These are phyloP conservation scores for Siniperca knerii DNA, from an alignment of 2,113 vertebrate genomes.

Conservation along the genomic window DNA sequence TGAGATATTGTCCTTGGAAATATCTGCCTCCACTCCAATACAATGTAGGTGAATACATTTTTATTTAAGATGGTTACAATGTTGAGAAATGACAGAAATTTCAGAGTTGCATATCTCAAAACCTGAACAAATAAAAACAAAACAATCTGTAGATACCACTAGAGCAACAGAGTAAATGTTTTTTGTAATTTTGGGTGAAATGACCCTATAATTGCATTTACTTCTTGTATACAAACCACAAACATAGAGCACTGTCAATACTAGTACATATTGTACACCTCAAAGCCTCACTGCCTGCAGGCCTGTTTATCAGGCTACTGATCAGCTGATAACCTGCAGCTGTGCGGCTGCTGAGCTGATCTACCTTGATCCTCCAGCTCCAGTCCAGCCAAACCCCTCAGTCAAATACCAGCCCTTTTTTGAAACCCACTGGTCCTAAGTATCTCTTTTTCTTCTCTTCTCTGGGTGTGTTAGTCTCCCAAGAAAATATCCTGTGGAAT, in stretches of 20 bases:
- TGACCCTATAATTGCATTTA: neutral
- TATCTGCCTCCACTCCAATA: neutral
- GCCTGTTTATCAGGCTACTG: neutral
- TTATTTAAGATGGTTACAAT: neutral
- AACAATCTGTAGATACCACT: neutral
- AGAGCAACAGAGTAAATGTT: neutral
- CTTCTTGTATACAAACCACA: neutral
- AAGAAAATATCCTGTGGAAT: neutral
- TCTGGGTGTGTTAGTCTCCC: neutral
- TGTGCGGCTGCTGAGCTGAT: neutral
- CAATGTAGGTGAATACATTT: no score
- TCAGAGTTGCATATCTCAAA: neutral
- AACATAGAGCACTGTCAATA: neutral
- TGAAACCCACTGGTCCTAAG: neutral
- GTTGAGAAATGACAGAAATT: neutral
- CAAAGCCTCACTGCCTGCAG: neutral
- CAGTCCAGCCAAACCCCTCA: neutral
- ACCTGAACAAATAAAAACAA: no score
- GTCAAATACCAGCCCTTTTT: neutral
- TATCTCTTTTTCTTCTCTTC: neutral
- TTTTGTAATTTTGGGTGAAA: neutral
- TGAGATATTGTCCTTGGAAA: neutral
- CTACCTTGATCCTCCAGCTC: neutral
- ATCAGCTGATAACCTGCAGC: neutral
- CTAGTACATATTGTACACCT: neutral